These are phyloP conservation scores for Atherinomorus stipes DNA, from an alignment of 2,113 vertebrate genomes.

Conservation along the genomic window DNA sequence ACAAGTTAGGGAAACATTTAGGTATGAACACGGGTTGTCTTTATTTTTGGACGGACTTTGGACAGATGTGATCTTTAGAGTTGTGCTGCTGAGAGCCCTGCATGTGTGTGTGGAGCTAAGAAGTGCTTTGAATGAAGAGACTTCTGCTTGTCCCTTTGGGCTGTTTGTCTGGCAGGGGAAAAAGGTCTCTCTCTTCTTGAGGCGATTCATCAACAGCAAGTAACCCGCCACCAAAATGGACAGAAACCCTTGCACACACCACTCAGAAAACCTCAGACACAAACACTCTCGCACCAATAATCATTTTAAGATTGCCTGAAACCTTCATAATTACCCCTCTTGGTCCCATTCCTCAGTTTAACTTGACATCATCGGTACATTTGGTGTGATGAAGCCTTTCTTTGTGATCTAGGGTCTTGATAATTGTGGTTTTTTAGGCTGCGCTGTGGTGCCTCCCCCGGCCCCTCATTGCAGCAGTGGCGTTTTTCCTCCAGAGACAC, in stretches of 20 bases:
- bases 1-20: slow-evolving; percentile 20
- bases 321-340: slow-evolving; percentile 39
- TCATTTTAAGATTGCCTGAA: slow-evolving; percentile 30
- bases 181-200: slow-evolving; percentile 51
- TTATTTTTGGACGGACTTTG: slow-evolving; percentile 23
- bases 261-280: slow-evolving; percentile 19
- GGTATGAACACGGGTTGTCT: slow-evolving; percentile 41
- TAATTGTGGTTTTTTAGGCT: slow-evolving; percentile 68
- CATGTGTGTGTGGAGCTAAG: slow-evolving; percentile 26
- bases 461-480: slow-evolving; percentile 45
- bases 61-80: slow-evolving; percentile 36
- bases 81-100: not conserved
- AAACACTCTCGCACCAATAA: slow-evolving; percentile 18
- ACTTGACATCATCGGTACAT: slow-evolving; percentile 26
- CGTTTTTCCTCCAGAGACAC: slow-evolving; percentile 73
- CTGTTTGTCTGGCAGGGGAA: slow-evolving; percentile 49
- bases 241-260: slow-evolving; percentile 15
- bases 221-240: slow-evolving; percentile 24
- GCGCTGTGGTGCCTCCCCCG: slow-evolving; percentile 50
- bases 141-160: slow-evolving; percentile 36
- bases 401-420: slow-evolving; percentile 41
- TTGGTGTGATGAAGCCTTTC: slow-evolving; percentile 47
- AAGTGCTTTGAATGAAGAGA: slow-evolving; percentile 51
- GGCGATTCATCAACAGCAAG: slow-evolving; percentile 57
- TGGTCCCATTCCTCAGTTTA: slow-evolving; percentile 25